Evolutionary conservation across 1,140 invertebrate species (phyloP).

Genomic region (Heliothis subflexa): DNA sequence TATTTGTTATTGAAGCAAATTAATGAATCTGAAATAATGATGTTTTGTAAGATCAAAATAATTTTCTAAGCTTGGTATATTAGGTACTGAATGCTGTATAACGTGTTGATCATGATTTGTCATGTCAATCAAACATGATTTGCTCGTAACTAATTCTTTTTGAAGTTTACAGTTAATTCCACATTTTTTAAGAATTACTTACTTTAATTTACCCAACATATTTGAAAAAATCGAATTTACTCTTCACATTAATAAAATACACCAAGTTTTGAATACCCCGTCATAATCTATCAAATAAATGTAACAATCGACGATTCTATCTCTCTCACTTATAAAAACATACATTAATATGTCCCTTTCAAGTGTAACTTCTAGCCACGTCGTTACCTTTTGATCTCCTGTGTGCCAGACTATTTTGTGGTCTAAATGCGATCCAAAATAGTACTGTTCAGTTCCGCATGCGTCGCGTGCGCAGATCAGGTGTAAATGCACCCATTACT

Average conservation of each 20-base stretch:
- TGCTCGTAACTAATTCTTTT: too few species aligned
- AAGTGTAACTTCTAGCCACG: slow-evolving; percentile 49
- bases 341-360: slow-evolving; percentile 34
- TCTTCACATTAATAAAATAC: neutral
- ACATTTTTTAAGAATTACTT: too few species aligned
- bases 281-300: neutral
- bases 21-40: too few species aligned
- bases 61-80: too few species aligned
- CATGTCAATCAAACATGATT: too few species aligned
- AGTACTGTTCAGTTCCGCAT: slow-evolving; percentile 79
- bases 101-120: too few species aligned
- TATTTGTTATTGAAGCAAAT: too few species aligned
- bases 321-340: neutral
- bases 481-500: slow-evolving; percentile 68
- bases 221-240: too few species aligned
- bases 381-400: slow-evolving; percentile 78
- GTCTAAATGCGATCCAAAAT: slow-evolving; percentile 81
- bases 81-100: too few species aligned
- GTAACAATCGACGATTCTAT: neutral
- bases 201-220: too few species aligned
- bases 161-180: too few species aligned
- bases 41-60: too few species aligned
- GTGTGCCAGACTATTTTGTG: slow-evolving; percentile 73
- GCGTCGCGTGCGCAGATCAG: slow-evolving; percentile 72
- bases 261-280: neutral